Conservation (phyloP, 2,888 invertebrate species). For the Eupithecia pulchellata region DNA sequence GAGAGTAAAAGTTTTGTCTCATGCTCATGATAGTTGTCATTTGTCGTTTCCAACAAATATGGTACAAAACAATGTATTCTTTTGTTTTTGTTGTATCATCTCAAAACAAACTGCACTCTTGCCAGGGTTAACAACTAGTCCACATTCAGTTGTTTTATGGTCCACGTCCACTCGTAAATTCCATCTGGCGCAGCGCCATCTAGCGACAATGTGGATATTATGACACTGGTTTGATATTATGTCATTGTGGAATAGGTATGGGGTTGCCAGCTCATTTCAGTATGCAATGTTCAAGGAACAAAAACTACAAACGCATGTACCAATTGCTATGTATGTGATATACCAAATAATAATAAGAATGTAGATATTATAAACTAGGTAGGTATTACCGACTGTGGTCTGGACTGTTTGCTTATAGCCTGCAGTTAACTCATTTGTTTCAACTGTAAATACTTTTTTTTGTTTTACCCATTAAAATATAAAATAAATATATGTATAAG, state of each 20-base stretch:
- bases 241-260: constrained; percentile 1
- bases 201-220: constrained; percentile 7
- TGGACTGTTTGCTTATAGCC: too few relatives aligned
- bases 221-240: constrained; percentile 4
- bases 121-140: not conserved
- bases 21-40: too few relatives aligned
- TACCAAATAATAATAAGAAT: too few relatives aligned
- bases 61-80: not conserved
- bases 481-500: too few relatives aligned
- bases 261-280: not conserved
- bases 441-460: too few relatives aligned
- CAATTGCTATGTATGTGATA: too few relatives aligned
- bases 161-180: constrained; percentile 16
- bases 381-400: too few relatives aligned
- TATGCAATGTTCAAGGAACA: constrained; percentile 4
- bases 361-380: too few relatives aligned
- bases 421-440: too few relatives aligned
- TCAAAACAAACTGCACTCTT: not conserved
- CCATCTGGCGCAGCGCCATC: constrained; percentile 18
- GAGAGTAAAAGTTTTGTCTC: not conserved
- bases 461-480: too few relatives aligned
- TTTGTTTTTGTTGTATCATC: too few relatives aligned
- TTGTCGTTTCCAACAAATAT: not conserved
- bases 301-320: not conserved
- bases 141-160: constrained; percentile 10